Percentiles rank a stretch among this genome's conserved stretches.
phyloP scores from a whole-genome alignment of 2,113 vertebrate genomes.

The Alouatta palliata region DNA sequence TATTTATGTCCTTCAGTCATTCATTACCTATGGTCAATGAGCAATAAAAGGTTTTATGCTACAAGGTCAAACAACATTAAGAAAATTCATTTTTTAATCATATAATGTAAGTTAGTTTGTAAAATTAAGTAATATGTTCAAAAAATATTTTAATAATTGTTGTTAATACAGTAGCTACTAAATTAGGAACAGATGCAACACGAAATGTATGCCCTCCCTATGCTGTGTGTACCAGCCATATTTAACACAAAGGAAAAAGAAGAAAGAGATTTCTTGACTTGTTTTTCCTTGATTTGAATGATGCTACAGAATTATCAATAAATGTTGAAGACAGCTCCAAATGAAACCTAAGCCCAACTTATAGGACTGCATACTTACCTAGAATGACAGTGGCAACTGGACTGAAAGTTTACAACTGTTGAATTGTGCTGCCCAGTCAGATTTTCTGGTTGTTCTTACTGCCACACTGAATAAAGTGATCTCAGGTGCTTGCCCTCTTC shows the following conservation, averaged over 20 bases:
- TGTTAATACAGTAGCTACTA: not conserved
- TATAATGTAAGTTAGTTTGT: not conserved
- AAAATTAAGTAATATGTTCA: not conserved
- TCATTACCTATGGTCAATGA: not conserved
- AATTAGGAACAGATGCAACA: not conserved
- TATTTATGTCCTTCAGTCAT: not conserved
- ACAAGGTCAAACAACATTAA: not conserved
- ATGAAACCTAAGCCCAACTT: not conserved
- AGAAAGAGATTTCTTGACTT: no score
- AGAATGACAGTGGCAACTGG: not conserved
- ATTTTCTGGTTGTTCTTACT: not conserved
- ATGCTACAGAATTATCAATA: not conserved
- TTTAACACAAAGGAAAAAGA: not conserved
- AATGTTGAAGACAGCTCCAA: not conserved
- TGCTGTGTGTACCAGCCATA: not conserved
- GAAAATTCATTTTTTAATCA: not conserved
- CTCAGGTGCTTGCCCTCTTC: not conserved
- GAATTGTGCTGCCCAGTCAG: not conserved
- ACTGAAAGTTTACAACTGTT: not conserved
- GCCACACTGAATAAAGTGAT: not conserved
- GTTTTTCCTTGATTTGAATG: not conserved
- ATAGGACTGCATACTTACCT: not conserved
- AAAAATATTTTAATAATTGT: not conserved
- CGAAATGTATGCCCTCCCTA: not conserved
- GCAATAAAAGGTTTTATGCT: not conserved